Conservation (phyloP, 2,888 invertebrate species). For the Nomada fabriciana region DNA sequence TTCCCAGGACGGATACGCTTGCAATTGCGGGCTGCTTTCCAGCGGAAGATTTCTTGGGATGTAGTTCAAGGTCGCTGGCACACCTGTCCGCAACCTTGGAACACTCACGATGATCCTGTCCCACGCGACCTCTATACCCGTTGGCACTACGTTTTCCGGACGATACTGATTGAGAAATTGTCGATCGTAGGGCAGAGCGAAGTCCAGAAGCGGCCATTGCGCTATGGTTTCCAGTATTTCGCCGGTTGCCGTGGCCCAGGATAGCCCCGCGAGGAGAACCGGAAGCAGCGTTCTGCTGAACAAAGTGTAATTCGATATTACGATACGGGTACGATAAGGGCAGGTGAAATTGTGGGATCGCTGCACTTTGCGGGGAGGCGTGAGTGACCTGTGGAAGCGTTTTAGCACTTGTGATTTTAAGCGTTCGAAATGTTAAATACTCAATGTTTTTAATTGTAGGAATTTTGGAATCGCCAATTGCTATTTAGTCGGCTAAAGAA, state of each 20-base stretch:
- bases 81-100: conserved; percentile 90
- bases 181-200: conserved; percentile 82
- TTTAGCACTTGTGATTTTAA: no score
- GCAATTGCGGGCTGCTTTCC: conserved; percentile 89
- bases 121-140: conserved; percentile 90
- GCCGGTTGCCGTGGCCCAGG: conserved; percentile 20
- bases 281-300: conserved; percentile 28
- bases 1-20: conserved; percentile 92
- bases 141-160: conserved; percentile 91
- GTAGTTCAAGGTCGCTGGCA: conserved; percentile 90
- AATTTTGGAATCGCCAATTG: no score
- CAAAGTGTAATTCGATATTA: not conserved
- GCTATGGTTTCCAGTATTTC: conserved; percentile 82
- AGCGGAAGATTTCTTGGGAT: conserved; percentile 88
- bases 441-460: no score
- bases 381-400: no score
- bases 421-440: no score
- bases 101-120: conserved; percentile 91
- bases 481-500: no score
- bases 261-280: conserved; percentile 50
- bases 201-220: conserved; percentile 84
- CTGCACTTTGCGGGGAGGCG: no score
- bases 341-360: no score
- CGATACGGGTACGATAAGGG: no score
- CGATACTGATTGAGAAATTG: conserved; percentile 85